Base-by-base conservation (phyloP, 1,140 invertebrate species). In the Idris sp. region DNA sequence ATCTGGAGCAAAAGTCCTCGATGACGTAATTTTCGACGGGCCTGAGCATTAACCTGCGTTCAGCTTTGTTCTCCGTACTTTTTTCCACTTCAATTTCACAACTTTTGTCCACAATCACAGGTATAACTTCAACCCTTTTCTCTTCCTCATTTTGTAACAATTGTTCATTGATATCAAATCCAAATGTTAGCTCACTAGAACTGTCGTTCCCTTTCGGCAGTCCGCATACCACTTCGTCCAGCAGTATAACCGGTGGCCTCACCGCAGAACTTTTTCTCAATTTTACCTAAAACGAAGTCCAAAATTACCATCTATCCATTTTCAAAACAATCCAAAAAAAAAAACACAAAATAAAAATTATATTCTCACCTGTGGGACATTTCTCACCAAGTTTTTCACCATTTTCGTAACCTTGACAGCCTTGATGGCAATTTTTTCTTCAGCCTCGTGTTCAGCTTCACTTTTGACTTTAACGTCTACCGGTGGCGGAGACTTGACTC, bases 121-220 rank as follows among this genome's bases (percentile, higher is more conserved):
- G 43, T 11, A 56, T 62, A 41, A 44, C 38, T 22, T 78, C 36
- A 41, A 56, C 40, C n/a, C 59, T 62, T 16, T 76, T 54, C 9
- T 79, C 79, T 2, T 86, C 82, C 6, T 87, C 82, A 0, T 83
- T 84, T 1, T 79, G 71, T 19, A 92, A 81, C 62, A 92, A 84
- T 77, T 90, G 89, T 79, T 92, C 91, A 80, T 92, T 92, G 35
- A 92, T 87, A 76, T 92, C 92, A 77, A 92, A 92, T 10, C 92
- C 92, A 80, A 92, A 92, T 5, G 90, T 91, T 44, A 91, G 87
- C 75, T 91, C 88, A 71, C 89, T 89, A 4, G 89, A 86, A 61
- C 84, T 82, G 8, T 68, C 82, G 11, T 48, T 62, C 56, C 74
- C 83, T 54, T 83, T 87, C 4, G 84, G 80, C 7, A 77, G 33